Conservation (phyloP, 2,113 vertebrate species). For the Rattus rattus region DNA sequence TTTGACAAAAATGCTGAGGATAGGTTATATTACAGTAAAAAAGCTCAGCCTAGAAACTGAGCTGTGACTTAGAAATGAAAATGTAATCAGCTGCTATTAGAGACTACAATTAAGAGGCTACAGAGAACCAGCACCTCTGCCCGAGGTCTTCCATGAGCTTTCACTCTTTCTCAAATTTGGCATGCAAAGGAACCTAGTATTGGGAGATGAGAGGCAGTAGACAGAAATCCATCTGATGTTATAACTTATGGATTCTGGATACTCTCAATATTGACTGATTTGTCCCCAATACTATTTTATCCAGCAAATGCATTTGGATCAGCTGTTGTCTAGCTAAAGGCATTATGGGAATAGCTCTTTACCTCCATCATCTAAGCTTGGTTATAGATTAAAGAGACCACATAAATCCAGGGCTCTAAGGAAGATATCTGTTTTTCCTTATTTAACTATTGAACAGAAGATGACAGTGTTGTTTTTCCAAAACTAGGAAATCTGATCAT, state of each 20-base stretch:
- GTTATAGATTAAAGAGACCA: constrained; percentile 86
- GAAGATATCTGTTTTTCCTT: constrained; percentile 93
- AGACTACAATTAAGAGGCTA: not conserved
- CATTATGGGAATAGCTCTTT: not conserved
- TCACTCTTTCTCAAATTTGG: not conserved
- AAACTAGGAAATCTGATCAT: not conserved
- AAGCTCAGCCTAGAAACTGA: not conserved
- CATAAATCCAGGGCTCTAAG: constrained; percentile 90
- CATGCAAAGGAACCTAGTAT: not conserved
- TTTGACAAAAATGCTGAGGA: not conserved
- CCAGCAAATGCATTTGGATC: not conserved
- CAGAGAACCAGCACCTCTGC: not conserved
- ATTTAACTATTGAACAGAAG: constrained; percentile 97
- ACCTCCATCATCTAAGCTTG: constrained; percentile 57
- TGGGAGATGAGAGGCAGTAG: not conserved
- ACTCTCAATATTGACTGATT: not conserved
- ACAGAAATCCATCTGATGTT: not conserved
- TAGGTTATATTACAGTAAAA: not conserved
- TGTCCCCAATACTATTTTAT: not conserved
- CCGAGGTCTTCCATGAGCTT: not conserved
- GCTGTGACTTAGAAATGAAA: not conserved
- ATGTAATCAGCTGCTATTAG: not conserved
- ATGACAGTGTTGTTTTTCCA: constrained; percentile 92
- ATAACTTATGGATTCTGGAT: not conserved
- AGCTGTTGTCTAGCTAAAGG: not conserved